Evolutionary conservation across 2,888 invertebrate species (phyloP).

Genomic region (Mesochorus sp.): DNA sequence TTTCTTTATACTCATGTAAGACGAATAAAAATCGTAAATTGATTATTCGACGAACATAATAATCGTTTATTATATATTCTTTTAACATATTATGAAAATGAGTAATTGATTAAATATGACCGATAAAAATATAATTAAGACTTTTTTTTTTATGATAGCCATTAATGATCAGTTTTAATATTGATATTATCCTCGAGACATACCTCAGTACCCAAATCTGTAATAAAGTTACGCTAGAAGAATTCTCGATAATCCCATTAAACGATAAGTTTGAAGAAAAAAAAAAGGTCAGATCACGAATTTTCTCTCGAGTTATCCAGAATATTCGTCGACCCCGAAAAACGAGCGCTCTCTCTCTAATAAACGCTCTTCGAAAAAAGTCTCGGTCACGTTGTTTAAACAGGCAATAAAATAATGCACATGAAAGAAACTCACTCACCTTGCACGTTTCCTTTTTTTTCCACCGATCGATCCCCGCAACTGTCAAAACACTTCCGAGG

Average conservation of each 20-base stretch:
- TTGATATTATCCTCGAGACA: no score
- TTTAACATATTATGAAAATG: no score
- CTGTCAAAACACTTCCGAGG: constrained; percentile 76
- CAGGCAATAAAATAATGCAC: not conserved
- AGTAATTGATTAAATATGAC: no score
- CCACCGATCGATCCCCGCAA: constrained; percentile 62
- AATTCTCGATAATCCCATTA: not conserved
- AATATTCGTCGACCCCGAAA: constrained; percentile 43
- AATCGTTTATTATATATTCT: no score
- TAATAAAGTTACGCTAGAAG: not conserved
- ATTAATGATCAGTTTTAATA: no score
- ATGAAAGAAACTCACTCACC: constrained; percentile 52
- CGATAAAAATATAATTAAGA: no score
- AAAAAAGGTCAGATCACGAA: constrained; percentile 6
- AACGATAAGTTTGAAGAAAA: not conserved
- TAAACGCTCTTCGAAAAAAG: not conserved
- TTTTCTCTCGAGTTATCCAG: constrained; percentile 35
- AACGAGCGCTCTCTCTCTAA: not conserved
- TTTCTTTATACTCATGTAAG: no score
- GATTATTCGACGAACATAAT: no score
- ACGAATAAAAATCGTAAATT: no score
- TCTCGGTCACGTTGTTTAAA: not conserved
- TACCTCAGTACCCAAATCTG: no score
- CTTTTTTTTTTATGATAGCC: no score
- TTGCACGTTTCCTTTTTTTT: constrained; percentile 36